Evolutionary conservation across 2,888 invertebrate species (phyloP).

Genomic region (Meliscaeva auricollis): DNA sequence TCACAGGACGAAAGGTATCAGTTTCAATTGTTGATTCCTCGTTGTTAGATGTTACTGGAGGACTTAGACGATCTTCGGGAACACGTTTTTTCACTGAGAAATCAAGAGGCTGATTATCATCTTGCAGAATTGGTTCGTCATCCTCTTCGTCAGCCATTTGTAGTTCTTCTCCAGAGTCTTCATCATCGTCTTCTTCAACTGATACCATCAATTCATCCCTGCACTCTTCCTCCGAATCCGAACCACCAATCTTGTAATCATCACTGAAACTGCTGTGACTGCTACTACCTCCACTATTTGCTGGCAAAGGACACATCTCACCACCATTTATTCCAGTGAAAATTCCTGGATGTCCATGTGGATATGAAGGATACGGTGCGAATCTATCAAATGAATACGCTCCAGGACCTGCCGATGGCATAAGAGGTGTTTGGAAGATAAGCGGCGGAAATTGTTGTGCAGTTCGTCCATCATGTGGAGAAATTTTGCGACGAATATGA

Average conservation of each 20-base stretch:
- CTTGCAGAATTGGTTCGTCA: conserved; percentile 47
- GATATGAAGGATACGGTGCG: conserved; percentile 56
- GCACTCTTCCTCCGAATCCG: conserved; percentile 77
- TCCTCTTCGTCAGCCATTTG: conserved; percentile 76
- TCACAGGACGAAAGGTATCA: conserved; percentile 37
- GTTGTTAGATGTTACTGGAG: conserved; percentile 4
- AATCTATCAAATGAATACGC: conserved; percentile 86
- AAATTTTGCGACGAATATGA: conserved; percentile 96
- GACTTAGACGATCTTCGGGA: conserved; percentile 55
- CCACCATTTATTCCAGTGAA: conserved; percentile 41
- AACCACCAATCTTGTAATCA: conserved; percentile 78
- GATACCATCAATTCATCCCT: conserved; percentile 62
- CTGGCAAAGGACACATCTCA: conserved; percentile 47
- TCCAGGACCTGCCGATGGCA: conserved; percentile 86
- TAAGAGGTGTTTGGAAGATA: conserved; percentile 86
- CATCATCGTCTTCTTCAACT: conserved; percentile 77
- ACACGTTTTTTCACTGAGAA: conserved; percentile 82
- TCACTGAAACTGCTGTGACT: conserved; percentile 81
- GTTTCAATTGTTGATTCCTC: conserved; percentile 21
- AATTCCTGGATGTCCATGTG: conserved; percentile 54
- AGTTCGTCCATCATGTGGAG: conserved; percentile 96
- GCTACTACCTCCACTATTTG: conserved; percentile 72
- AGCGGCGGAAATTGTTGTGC: conserved; percentile 88
- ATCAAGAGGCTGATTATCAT: conserved; percentile 82
- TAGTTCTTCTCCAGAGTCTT: conserved; percentile 76